Conservation (phyloP, 2,888 invertebrate genomes). For the Melanchra persicariae region DNA sequence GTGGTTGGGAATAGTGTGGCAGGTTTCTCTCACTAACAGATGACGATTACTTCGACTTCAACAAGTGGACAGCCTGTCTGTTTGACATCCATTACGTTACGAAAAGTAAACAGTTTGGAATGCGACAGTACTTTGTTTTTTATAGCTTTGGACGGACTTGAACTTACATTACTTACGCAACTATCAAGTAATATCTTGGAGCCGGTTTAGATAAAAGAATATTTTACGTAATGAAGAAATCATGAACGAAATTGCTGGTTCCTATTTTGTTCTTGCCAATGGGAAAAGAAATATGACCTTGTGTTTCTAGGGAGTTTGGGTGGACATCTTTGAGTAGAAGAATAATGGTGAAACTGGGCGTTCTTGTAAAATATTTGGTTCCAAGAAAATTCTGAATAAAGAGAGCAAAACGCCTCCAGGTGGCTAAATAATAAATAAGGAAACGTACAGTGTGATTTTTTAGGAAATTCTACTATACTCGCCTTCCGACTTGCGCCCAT, state of each 20-base stretch:
- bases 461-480: too few species aligned
- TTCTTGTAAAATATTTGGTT: too few species aligned
- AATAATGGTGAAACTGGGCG: too few species aligned
- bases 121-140: constrained; percentile 51
- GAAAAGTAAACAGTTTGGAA: constrained; percentile 32
- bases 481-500: background rate
- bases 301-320: too few species aligned
- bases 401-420: too few species aligned
- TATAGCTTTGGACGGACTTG: constrained; percentile 52
- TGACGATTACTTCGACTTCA: background rate
- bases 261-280: background rate
- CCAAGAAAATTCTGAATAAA: too few species aligned
- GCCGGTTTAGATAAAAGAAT: constrained; percentile 34
- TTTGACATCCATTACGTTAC: constrained; percentile 12
- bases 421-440: too few species aligned
- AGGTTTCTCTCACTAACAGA: background rate
- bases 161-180: constrained; percentile 36
- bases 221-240: constrained; percentile 21
- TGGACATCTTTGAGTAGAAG: too few species aligned
- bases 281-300: too few species aligned
- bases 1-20: background rate
- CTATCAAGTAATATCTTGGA: constrained; percentile 23
- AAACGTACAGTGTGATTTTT: too few species aligned
- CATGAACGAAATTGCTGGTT: constrained; percentile 10
- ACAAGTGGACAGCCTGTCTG: background rate